These are phyloP conservation scores for Hypomesus transpacificus DNA, from an alignment of 2,113 vertebrate species.

Conservation along the genomic window DNA sequence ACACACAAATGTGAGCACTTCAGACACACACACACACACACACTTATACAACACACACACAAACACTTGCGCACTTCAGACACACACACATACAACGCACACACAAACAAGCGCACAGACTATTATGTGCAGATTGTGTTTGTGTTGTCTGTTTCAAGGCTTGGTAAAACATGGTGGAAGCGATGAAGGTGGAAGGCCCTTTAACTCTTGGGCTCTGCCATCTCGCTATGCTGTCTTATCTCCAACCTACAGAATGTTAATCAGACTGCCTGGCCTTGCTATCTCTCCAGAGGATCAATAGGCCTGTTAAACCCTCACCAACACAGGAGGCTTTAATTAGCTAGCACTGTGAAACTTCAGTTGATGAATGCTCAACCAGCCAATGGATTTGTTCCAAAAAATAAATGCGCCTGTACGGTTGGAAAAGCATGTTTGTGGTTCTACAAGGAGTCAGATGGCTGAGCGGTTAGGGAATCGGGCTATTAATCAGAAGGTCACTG, in stretches of 20 bases:
- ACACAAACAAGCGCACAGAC: slow-evolving; percentile 8
- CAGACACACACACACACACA: background rate
- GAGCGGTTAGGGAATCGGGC: too few species aligned
- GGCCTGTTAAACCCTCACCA: slow-evolving; percentile 50
- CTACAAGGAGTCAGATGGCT: too few species aligned
- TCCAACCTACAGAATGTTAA: slow-evolving; percentile 57
- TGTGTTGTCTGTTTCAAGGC: slow-evolving; percentile 37
- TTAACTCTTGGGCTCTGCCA: slow-evolving; percentile 35
- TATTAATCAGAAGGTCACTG: too few species aligned
- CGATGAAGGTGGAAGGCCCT: slow-evolving; percentile 48
- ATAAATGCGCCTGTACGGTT: too few species aligned
- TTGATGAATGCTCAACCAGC: too few species aligned
- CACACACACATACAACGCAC: slow-evolving; percentile 2
- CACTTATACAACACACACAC: slow-evolving; percentile 1
- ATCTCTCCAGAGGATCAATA: slow-evolving; percentile 48
- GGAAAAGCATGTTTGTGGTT: too few species aligned
- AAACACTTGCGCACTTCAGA: slow-evolving; percentile 8
- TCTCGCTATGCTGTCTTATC: slow-evolving; percentile 57
- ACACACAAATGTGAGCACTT: background rate
- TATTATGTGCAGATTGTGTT: slow-evolving; percentile 47
- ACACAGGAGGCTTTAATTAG: slow-evolving; percentile 1
- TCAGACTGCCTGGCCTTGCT: slow-evolving; percentile 38
- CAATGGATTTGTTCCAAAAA: too few species aligned
- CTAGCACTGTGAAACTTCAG: background rate
- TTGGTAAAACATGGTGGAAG: slow-evolving; percentile 38